Conservation (phyloP, 2,888 invertebrate genomes). For the Muscina levida region DNA sequence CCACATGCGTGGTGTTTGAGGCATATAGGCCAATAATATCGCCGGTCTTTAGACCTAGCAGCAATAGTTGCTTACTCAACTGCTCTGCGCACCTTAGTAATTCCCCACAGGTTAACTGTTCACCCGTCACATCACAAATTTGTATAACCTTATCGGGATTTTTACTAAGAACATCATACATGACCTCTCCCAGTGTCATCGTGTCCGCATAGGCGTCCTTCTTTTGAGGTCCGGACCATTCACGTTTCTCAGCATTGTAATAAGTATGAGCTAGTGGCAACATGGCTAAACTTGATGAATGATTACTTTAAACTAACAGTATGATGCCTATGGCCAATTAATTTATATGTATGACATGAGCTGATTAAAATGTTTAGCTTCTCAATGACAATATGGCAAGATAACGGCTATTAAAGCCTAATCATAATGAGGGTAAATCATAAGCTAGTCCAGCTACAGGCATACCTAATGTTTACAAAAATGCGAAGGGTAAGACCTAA, state of each 20-base stretch:
- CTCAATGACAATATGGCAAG: too few relatives aligned
- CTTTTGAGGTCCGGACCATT: conserved; percentile 73
- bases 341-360: too few relatives aligned
- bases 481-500: too few relatives aligned
- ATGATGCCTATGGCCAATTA: too few relatives aligned
- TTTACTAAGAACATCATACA: conserved; percentile 65
- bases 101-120: conserved; percentile 71
- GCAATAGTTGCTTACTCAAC: conserved; percentile 55
- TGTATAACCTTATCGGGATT: conserved; percentile 74
- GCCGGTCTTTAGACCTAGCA: conserved; percentile 66
- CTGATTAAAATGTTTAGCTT: too few relatives aligned
- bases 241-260: conserved; percentile 72
- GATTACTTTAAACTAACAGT: too few relatives aligned
- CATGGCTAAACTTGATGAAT: not conserved
- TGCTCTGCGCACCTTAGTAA: conserved; percentile 69
- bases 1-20: conserved; percentile 71
- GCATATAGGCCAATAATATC: conserved; percentile 75
- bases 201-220: conserved; percentile 72
- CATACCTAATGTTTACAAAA: too few relatives aligned
- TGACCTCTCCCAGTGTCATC: conserved; percentile 74
- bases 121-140: conserved; percentile 71
- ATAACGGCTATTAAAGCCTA: too few relatives aligned
- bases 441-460: too few relatives aligned
- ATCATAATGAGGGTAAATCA: too few relatives aligned
- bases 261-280: conserved; percentile 67